Conservation (phyloP, 2,888 invertebrate species). For the Yponomeuta cagnagella region DNA sequence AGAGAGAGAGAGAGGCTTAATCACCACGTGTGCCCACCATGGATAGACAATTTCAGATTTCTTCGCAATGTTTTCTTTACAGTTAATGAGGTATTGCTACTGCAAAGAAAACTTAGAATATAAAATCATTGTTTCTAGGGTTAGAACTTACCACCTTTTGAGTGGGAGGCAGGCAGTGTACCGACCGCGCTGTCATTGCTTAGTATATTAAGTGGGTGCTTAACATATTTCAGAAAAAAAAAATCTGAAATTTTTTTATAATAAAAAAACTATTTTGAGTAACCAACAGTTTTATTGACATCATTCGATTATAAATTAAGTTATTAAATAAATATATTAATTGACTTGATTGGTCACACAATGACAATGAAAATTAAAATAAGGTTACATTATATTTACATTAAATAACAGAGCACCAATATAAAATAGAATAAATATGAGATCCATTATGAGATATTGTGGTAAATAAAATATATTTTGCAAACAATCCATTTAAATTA, state of each 20-base stretch:
- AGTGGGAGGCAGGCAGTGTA: no score
- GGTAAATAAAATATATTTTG: slow-evolving; percentile 1
- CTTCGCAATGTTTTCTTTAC: no score
- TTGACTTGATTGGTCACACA: slow-evolving; percentile 30
- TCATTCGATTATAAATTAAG: slow-evolving; percentile 45
- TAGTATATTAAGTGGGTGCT: no score
- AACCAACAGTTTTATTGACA: slow-evolving; percentile 62
- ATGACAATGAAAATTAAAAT: slow-evolving; percentile 28
- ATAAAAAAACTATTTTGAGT: slow-evolving; percentile 30
- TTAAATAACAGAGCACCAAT: neutral
- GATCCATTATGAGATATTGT: slow-evolving; percentile 8
- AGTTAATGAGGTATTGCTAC: no score
- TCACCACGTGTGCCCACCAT: no score
- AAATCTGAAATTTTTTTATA: neutral
- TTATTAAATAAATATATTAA: slow-evolving; percentile 32
- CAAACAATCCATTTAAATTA: slow-evolving; percentile 1
- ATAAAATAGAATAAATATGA: slow-evolving; percentile 11
- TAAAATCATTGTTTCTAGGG: no score
- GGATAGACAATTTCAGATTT: no score
- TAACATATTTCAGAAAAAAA: neutral
- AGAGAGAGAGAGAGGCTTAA: no score
- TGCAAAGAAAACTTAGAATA: no score
- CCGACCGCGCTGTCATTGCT: no score
- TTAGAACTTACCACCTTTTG: no score
- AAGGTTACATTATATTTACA: slow-evolving; percentile 16